Evolutionary conservation across 2,113 vertebrate genomes (phyloP), one percentile per base, ranked within the genome.

Genomic region (Cheilinus undulatus): DNA sequence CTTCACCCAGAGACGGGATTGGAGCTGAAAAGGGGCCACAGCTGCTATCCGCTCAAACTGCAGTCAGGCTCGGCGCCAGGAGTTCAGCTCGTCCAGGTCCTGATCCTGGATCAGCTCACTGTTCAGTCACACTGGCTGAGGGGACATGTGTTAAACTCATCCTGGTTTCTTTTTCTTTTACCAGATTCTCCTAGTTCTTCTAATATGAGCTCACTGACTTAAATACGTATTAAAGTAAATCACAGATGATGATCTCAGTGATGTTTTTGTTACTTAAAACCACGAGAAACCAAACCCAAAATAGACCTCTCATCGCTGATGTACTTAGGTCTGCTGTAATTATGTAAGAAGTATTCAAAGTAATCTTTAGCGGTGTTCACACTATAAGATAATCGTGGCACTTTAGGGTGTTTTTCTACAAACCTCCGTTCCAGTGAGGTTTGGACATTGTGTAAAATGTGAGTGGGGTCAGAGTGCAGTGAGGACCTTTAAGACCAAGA

Each of bases 1-100:
- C 63, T 51, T 82, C 79, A 71, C 71, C 57, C 60, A 50, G 60
- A 81, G 70, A 78, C 76, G 57, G 50, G 76, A 80, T 54, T 69
- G 70, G 28, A 73, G 67, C 72, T 71, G 66, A 68, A 76, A 42
- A 61, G 30, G n/a, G 62, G 53, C 42, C 30, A 58, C 74, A 86
- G 66, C 71, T 78, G 70, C 28, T 76, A 2, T 59, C 22, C 2
- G 11, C 62, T 77, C 51, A 10, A 17, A 3, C 48, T 34, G 48
- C 58, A 51, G 67, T 43, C 66, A 49, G 69, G 42, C 51, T 51
- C 14, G 27, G 50, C 5, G 62, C 26, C 73, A 34, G 9, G 23
- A 65, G 42, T 54, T 62, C 60, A 57, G 7, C 49, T n/a, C 6
- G 3, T 45, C 60, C 62, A 59, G 63, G 48, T 60, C 65, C 50